Base-by-base conservation (phyloP, 2,888 invertebrate species). In the Mesoligia furuncula region DNA sequence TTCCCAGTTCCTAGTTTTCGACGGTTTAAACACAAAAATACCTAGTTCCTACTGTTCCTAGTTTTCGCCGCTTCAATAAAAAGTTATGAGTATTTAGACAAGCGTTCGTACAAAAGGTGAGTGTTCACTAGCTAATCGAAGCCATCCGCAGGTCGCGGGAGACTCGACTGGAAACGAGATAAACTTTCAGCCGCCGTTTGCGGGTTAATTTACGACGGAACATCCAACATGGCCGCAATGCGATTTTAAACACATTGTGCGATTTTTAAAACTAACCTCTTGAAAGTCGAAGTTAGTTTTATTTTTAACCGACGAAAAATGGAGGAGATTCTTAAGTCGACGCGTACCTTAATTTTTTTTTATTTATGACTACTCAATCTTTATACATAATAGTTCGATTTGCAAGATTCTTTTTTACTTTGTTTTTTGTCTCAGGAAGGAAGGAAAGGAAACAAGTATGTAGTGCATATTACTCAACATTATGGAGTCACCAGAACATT, bases 161-260 rank as follows among this genome's bases (percentile, higher is more conserved):
- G 89, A 85, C 85, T 91, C 89, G 89, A 81, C 85, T 91, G 92
- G 92, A 92, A 94, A 93, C 90, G 90, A 92, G 93, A 94, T 94
- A 94, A 94, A 94, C 90, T 93, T 91, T 91, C 91, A 82, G 81
- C 88, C 87, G 72, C 83, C 80, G 86, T 85, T 87, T 87, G 90
- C 83, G 87, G 87, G 91, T 90, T 93, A 93, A 93, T 94, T 93
- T 93, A 94, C 90, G 90, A 88, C 88, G 88, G 83, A 77, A 75
- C 81, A 78, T 75, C 82, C 77, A 83, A 70, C 74, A 79, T 84
- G 67, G 77, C 83, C 80, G 85, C 84, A 81, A 75, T 69, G 79
- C 73, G 79, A 80, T 83, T 88, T 89, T 85, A 87, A 84, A 84
- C 80, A 80, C 84, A 85, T 79, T 84, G 81, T 85, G 80, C 72